Evolutionary conservation across 2,888 invertebrate genomes (phyloP).

Genomic region (Tetragonula carbonaria): DNA sequence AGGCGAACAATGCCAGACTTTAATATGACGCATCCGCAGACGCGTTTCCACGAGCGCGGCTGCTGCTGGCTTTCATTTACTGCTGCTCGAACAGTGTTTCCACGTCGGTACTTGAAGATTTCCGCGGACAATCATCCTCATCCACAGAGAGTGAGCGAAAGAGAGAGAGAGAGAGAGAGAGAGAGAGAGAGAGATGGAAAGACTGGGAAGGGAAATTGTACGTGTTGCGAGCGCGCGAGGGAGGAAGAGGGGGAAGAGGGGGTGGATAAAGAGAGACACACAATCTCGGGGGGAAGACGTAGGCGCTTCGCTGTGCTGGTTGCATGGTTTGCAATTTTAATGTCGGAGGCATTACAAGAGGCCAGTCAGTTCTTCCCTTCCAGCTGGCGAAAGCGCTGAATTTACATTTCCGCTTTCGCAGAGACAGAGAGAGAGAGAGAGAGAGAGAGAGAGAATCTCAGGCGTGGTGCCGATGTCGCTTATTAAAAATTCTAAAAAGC

Average conservation of each 20-base stretch:
- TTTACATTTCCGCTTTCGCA: constrained; percentile 68
- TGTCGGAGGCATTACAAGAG: constrained; percentile 74
- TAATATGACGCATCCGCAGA: constrained; percentile 75
- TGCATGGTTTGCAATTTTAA: constrained; percentile 79
- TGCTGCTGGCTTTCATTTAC: constrained; percentile 74
- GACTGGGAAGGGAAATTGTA: not conserved
- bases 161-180: not conserved
- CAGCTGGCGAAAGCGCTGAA: constrained; percentile 65
- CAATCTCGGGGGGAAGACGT: constrained; percentile 41
- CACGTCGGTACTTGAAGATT: constrained; percentile 63
- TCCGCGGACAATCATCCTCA: constrained; percentile 61
- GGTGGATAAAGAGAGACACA: constrained; percentile 13
- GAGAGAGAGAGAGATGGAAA: not conserved
- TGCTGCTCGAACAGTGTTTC: constrained; percentile 66
- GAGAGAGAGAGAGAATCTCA: constrained; percentile 21
- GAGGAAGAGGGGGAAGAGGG: not conserved
- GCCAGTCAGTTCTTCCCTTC: constrained; percentile 35
- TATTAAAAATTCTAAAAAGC: constrained; percentile 76
- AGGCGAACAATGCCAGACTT: constrained; percentile 75
- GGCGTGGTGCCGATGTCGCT: constrained; percentile 68
- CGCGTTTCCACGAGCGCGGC: constrained; percentile 60
- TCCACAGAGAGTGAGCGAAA: not conserved
- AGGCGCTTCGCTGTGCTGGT: constrained; percentile 39
- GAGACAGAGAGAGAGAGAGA: not conserved
- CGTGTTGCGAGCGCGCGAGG: not conserved